Evolutionary conservation across 2,113 vertebrate genomes (phyloP).

Genomic region (Puffinus mauretanicus): DNA sequence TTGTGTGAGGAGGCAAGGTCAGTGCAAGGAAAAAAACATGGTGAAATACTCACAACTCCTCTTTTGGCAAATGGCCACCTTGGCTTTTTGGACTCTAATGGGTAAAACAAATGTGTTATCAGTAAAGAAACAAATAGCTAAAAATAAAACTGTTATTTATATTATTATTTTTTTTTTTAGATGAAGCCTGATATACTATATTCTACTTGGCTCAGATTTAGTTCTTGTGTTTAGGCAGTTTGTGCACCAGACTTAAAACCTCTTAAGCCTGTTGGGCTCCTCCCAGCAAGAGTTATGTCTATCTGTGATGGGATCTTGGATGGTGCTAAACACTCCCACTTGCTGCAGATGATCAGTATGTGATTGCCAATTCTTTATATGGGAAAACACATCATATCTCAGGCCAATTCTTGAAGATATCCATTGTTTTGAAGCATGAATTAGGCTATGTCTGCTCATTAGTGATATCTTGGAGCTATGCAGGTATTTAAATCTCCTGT

Average conservation of each 20-base stretch:
- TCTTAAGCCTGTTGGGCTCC: neutral
- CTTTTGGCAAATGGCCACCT: slow-evolving; percentile 90
- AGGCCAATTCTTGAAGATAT: neutral
- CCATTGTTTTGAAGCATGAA: neutral
- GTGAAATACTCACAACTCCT: slow-evolving; percentile 74
- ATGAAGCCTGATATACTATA: neutral
- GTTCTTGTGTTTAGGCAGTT: neutral
- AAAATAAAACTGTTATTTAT: neutral
- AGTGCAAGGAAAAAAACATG: neutral
- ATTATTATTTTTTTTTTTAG: neutral
- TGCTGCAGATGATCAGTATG: neutral
- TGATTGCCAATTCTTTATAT: neutral
- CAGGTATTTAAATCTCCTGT: neutral
- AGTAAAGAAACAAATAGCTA: neutral
- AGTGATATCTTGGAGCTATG: neutral
- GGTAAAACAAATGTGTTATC: slow-evolving; percentile 27
- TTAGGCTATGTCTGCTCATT: neutral
- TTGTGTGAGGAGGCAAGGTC: neutral
- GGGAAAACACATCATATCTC: neutral
- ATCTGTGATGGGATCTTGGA: neutral
- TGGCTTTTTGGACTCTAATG: slow-evolving; percentile 85
- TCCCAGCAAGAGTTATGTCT: neutral
- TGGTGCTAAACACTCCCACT: neutral
- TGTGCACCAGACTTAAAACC: neutral
- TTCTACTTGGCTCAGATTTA: neutral